Percentiles rank a stretch among this genome's conserved stretches.
Conservation (phyloP, 2,797 vertebrate genomes). For the Podarcis lilfordi region DNA sequence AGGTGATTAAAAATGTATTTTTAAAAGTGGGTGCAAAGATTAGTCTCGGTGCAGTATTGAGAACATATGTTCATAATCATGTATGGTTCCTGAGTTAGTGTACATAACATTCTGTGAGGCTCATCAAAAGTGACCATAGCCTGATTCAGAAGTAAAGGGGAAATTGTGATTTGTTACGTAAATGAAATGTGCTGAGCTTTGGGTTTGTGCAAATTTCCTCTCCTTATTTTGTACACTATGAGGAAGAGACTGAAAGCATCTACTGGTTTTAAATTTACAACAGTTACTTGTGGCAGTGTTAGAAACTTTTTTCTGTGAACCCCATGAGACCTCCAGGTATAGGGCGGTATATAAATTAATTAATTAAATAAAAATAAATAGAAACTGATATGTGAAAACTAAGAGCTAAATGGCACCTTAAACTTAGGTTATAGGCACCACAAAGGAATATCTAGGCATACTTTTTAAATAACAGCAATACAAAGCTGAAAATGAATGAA, state of each 20-base stretch:
- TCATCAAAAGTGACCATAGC: not conserved
- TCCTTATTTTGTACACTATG: no score
- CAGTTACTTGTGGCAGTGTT: not conserved
- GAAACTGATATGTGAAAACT: no score
- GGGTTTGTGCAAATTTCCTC: not conserved
- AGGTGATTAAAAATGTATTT: not conserved
- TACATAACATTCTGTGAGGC: not conserved
- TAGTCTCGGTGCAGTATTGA: not conserved
- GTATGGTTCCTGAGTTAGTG: not conserved
- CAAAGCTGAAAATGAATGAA: no score
- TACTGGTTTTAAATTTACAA: not conserved
- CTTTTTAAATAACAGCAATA: no score
- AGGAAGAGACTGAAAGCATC: not conserved
- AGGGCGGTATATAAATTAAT: no score
- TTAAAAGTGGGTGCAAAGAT: constrained; percentile 24
- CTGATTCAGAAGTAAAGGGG: not conserved
- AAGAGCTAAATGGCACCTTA: no score
- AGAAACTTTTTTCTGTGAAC: no score
- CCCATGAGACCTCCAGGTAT: no score
- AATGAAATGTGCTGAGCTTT: not conserved
- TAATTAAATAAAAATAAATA: no score
- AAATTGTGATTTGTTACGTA: not conserved
- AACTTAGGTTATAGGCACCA: no score
- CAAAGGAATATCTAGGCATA: no score
- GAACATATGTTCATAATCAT: not conserved